Evolutionary conservation across 2,888 invertebrate species (phyloP).

Genomic region (Lysandra coridon): DNA sequence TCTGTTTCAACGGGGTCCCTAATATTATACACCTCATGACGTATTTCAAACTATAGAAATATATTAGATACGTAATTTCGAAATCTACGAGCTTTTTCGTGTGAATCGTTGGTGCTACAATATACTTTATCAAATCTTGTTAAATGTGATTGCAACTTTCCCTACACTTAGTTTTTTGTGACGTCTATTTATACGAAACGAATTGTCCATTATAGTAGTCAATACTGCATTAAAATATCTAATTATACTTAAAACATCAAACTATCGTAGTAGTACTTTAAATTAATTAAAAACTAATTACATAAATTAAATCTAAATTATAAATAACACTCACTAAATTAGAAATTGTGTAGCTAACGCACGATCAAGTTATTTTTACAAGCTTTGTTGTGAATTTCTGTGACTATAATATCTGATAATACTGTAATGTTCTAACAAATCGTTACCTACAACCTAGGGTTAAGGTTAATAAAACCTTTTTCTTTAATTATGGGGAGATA

Average conservation of each 20-base stretch:
- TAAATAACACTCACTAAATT: conserved; percentile 16
- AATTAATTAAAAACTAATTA: conserved; percentile 2
- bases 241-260: conserved; percentile 9
- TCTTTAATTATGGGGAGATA: no score
- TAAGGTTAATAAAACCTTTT: background rate
- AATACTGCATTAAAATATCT: conserved; percentile 11
- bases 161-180: conserved; percentile 8
- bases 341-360: conserved; percentile 11
- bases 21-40: conserved; percentile 4
- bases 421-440: background rate
- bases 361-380: background rate
- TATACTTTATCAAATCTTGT: conserved; percentile 22
- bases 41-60: background rate
- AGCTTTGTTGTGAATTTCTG: background rate
- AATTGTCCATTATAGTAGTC: background rate
- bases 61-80: background rate
- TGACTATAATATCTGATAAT: background rate
- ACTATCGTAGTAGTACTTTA: conserved; percentile 8
- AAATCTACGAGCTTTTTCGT: background rate
- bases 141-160: conserved; percentile 26
- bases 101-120: conserved; percentile 20
- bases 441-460: background rate
- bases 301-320: conserved; percentile 17
- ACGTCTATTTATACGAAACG: background rate
- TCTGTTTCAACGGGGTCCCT: background rate